Evolutionary conservation across 2,797 vertebrate genomes (phyloP), one percentile per base, ranked within the genome.

Genomic region (Falco peregrinus): DNA sequence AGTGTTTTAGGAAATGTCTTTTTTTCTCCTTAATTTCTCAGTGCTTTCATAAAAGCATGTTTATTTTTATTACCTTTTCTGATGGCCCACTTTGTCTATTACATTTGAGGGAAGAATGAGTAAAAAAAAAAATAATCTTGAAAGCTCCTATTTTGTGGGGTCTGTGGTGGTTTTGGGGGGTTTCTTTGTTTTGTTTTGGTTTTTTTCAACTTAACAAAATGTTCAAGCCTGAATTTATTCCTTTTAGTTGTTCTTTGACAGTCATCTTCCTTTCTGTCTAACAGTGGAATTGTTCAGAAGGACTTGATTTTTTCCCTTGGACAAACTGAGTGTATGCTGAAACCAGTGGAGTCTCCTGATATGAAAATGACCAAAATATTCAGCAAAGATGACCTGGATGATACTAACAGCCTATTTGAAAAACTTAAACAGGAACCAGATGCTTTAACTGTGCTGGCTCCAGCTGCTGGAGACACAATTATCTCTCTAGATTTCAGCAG

Each of bases 381-480:
- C 83, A 98, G 97, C 93, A 98, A 98, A 96, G 90, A 97, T 50
- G 97, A 98, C n/a, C 97, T 98, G 82, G 91, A 97, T 60, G 97
- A 98, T 41, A 93, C 97, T 64, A 96, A 96, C 51, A 99, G 98
- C 91, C 98, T 99, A 70, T 99, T 99, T 87, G 99, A 99, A 57
- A 98, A 98, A 97, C 98, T 99, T 83, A 99, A 99, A 95, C 98
- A 98, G 75, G 98, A 99, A 93, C 98, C 99, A 16, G 99, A 99
- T 95, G 98, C 98, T 83, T 98, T 99, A 97, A 99, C 98, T 51
- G 97, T 99, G 90, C 98, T 99, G 96, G 99, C 99, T 57, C 99
- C 99, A 5, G 99, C 99, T 41, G 98, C 99, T n/a, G 99, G 99
- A 95, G 99, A 99, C 97, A 98, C 98, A 33, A 99, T 99, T 96